A percentile compares a stretch with the other conserved stretches of the same genome.
phyloP scores from a whole-genome alignment of 2,888 invertebrate species.

The Onthophagus sagittarius region DNA sequence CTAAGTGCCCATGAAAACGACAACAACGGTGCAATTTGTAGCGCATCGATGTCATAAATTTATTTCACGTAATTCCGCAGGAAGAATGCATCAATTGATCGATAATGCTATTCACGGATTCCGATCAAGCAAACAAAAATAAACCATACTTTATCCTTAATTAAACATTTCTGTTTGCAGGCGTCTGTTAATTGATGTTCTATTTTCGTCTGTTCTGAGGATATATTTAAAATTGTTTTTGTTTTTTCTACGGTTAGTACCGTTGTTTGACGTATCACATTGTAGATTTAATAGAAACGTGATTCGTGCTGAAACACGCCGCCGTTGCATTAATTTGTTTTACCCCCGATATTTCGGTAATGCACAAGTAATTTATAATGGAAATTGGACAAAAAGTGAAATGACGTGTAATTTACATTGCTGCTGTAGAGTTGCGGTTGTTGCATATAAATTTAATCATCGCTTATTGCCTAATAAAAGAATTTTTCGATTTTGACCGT shows the following conservation, averaged over 20 bases:
- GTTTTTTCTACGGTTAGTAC: neutral
- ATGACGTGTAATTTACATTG: neutral
- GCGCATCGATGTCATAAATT: neutral
- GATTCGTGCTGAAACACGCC: neutral
- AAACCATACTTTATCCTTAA: neutral
- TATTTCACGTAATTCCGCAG: neutral
- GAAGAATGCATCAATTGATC: neutral
- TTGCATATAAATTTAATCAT: too few relatives aligned
- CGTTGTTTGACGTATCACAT: neutral
- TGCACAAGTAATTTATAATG: neutral
- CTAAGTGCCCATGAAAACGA: neutral
- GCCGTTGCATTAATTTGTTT: neutral
- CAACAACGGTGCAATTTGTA: neutral
- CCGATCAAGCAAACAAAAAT: neutral
- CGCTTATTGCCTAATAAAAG: too few relatives aligned
- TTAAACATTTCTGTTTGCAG: neutral
- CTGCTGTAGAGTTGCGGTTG: too few relatives aligned
- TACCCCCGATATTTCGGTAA: neutral
- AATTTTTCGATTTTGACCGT: too few relatives aligned
- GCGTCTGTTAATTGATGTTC: too few relatives aligned
- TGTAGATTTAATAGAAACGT: neutral
- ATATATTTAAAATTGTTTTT: too few relatives aligned
- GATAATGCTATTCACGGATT: neutral
- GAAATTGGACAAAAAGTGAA: neutral
- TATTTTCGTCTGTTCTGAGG: too few relatives aligned